Evolutionary conservation across 53 echinoderm and acorn worm genomes (phyloP), one percentile per base, ranked within the genome.

Genomic region (Pentamera pediparva): DNA sequence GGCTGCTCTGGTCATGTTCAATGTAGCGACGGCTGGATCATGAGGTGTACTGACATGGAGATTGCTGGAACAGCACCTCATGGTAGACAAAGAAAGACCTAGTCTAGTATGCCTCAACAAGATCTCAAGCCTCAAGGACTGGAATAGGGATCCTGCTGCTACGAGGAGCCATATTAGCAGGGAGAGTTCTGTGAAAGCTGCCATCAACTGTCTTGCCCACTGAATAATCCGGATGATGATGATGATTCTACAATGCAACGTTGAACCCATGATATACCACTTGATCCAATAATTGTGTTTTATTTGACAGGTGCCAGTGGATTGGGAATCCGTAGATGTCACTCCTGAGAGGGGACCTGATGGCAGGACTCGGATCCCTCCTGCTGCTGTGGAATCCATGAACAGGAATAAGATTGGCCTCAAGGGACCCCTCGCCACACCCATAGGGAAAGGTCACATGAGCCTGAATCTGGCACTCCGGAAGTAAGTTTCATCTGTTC

Each of bases 381-480:
- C 82, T 0, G 88, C 85, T 28, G 96, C 96, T 31, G 83, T 91
- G n/a, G 83, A 85, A 39, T 85, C 91, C 45, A 96, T 96, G 90
- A 91, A 88, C 54, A 69, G 53, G 65, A 96, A 82, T 54, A 91
- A 88, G 58, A 83, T 96, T 55, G 96, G 96, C n/a, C 75, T 96
- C 43, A 96, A 96, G 61, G 96, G 96, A 41, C 96, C 96, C 11
- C 70, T 96, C 22, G 96, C 91, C 12, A 96, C 96, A 24, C 96
- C 96, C 19, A 83, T 96, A 39, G 96, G 96, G 48, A 96, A 96
- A 69, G 96, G 96, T 37, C 96, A 96, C 58, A 86, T 96, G 96
- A 96, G 96, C 76, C 90, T 96, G 17, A 96, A 96, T 76, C 86
- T 96, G 39, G 85, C 88, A 32, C 83, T 96, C n/a, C 69, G 96